Percentiles rank a stretch among this genome's conserved stretches.
These are phyloP conservation scores for Theristicus caerulescens DNA, from an alignment of 2,113 vertebrate species.

Conservation along the genomic window DNA sequence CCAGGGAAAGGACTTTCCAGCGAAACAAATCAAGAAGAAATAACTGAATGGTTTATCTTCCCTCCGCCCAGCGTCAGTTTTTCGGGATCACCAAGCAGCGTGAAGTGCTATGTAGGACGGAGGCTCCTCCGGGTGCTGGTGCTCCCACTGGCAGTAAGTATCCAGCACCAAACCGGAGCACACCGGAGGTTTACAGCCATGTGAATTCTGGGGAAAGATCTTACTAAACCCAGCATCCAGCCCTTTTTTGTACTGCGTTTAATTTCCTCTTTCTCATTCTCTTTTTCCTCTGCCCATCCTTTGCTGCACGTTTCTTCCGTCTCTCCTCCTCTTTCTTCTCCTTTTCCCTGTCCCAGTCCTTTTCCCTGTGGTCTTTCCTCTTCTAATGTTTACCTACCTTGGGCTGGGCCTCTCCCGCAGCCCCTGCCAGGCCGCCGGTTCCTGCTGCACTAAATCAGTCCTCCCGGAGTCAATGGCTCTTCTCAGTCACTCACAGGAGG, in stretches of 20 bases:
- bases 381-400: slow-evolving; percentile 22
- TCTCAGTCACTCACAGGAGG: slow-evolving; percentile 61
- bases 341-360: not conserved
- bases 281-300: not conserved
- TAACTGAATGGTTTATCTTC: not conserved
- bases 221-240: not conserved
- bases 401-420: slow-evolving; percentile 54
- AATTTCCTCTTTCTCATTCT: not conserved
- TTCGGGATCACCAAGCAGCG: not conserved
- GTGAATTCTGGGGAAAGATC: not conserved
- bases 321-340: not conserved
- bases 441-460: slow-evolving; percentile 65
- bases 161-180: not conserved
- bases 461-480: slow-evolving; percentile 50
- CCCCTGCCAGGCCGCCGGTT: slow-evolving; percentile 55
- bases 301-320: not conserved
- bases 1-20: not conserved
- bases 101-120: not conserved
- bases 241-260: not conserved
- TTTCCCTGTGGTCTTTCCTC: not conserved
- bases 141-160: not conserved
- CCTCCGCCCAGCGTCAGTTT: not conserved
- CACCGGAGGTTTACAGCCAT: not conserved
- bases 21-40: not conserved
- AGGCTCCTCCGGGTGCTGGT: fast-evolving